phyloP scores from a whole-genome alignment of 2,888 invertebrate species.

The Blomia tropicalis region DNA sequence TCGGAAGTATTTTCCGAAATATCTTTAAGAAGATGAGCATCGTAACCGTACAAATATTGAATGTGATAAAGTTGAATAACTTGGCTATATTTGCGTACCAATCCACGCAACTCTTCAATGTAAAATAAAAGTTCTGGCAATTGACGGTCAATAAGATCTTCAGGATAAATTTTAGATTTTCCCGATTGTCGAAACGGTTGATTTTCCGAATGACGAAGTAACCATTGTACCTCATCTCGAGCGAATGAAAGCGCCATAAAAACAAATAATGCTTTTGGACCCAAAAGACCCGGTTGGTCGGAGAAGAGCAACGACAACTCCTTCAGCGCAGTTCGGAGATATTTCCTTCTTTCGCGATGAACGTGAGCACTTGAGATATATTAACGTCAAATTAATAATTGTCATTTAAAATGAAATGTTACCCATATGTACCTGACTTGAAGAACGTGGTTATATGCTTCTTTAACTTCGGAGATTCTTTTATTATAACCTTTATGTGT shows the following conservation, averaged over 20 bases:
- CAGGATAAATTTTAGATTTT: conserved; percentile 55
- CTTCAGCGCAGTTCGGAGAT: conserved; percentile 79
- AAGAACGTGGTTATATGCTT: conserved; percentile 72
- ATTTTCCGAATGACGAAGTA: conserved; percentile 86
- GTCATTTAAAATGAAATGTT: too few relatives aligned
- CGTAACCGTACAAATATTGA: conserved; percentile 87
- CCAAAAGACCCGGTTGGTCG: conserved; percentile 91
- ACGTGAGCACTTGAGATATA: conserved; percentile 50
- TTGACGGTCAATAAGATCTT: conserved; percentile 82
- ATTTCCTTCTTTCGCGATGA: conserved; percentile 88
- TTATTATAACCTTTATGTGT: conserved; percentile 84
- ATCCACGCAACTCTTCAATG: conserved; percentile 79
- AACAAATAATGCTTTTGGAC: conserved; percentile 87
- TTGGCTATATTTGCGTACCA: conserved; percentile 88
- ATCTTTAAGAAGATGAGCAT: conserved; percentile 73
- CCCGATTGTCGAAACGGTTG: conserved; percentile 63
- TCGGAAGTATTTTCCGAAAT: conserved; percentile 38
- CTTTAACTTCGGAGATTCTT: conserved; percentile 84
- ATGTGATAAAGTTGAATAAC: conserved; percentile 95
- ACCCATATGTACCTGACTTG: conserved; percentile 61
- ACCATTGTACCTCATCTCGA: conserved; percentile 89
- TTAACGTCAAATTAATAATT: too few relatives aligned
- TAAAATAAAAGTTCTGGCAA: conserved; percentile 91
- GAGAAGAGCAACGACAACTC: conserved; percentile 86
- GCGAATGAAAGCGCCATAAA: conserved; percentile 90